Evolutionary conservation across 2,113 vertebrate species (phyloP).

Genomic region (Platichthys flesus): DNA sequence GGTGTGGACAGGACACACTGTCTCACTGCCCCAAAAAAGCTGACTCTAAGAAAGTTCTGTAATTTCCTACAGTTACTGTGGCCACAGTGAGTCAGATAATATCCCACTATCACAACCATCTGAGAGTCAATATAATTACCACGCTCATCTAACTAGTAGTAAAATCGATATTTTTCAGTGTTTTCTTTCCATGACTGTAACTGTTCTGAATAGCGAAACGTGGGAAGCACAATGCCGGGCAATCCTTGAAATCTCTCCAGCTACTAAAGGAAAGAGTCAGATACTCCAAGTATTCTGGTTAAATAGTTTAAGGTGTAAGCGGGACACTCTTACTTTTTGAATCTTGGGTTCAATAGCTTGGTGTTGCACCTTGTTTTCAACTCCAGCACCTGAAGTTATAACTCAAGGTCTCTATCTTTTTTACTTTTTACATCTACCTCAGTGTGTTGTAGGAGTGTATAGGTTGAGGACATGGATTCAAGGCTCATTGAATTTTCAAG

Average conservation of each 20-base stretch:
- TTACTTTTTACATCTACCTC: not conserved
- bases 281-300: not conserved
- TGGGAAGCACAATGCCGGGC: no score
- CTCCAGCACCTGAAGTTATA: not conserved
- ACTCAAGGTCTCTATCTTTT: not conserved
- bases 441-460: no score
- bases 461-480: not conserved
- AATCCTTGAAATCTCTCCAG: no score
- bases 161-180: no score
- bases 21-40: constrained; percentile 23
- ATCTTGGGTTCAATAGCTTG: not conserved
- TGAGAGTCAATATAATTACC: constrained; percentile 48
- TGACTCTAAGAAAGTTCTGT: constrained; percentile 66
- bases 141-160: no score
- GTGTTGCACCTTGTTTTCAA: not conserved
- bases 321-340: no score
- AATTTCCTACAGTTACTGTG: constrained; percentile 75
- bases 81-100: constrained; percentile 42
- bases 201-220: no score
- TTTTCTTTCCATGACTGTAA: no score
- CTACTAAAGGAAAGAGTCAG: no score
- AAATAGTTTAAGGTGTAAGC: no score
- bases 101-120: constrained; percentile 63
- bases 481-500: not conserved
- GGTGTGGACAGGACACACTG: constrained; percentile 51